Evolutionary conservation across 2,797 vertebrate genomes (phyloP), one percentile per base, ranked within the genome.

Genomic region (Allochrocebus solatus): DNA sequence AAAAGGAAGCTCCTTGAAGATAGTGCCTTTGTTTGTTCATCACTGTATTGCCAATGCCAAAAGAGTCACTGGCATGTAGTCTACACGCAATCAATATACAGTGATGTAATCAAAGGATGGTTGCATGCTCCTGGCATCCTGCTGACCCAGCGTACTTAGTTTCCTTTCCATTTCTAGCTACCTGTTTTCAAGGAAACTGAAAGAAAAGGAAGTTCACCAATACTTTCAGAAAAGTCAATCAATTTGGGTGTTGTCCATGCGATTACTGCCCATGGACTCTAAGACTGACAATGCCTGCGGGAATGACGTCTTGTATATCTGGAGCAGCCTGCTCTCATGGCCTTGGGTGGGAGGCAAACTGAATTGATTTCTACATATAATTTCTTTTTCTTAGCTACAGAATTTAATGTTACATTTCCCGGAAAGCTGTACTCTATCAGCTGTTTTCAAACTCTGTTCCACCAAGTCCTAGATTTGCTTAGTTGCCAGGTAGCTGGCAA

Each of bases 401-500:
- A 70, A 43, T 94, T 96, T 75, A 50, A 91, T 59, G 36, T 90
- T 67, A 53, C 85, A 33, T 57, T 81, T 91, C 48, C 72, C 30
- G 2, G 17, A 59, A 88, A 53, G 13, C 10, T 72, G 39, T 61
- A 39, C 39, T 86, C 4, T 61, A 17, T 10, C 16, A 10, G 22
- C 50, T 90, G 4, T 46, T 84, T 86, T 89, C 90, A 76, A 82
- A 79, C 57, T 33, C n/a, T 70, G 3, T 7, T 53, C 41, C 53
- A 55, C 53, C 43, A 36, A 75, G 39, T 14, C 74, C 26, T 84
- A 48, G 2, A 14, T 67, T 64, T 89, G 21, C 78, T 64, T 46
- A 5, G 67, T 28, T 30, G 4, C 22, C 33, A 59, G 55, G 46
- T 14, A 72, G 26, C 43, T 41, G 5, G 21, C 24, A 83, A 70